These are phyloP conservation scores for Zootoca vivipara DNA, from an alignment of 2,113 vertebrate species.

Conservation along the genomic window DNA sequence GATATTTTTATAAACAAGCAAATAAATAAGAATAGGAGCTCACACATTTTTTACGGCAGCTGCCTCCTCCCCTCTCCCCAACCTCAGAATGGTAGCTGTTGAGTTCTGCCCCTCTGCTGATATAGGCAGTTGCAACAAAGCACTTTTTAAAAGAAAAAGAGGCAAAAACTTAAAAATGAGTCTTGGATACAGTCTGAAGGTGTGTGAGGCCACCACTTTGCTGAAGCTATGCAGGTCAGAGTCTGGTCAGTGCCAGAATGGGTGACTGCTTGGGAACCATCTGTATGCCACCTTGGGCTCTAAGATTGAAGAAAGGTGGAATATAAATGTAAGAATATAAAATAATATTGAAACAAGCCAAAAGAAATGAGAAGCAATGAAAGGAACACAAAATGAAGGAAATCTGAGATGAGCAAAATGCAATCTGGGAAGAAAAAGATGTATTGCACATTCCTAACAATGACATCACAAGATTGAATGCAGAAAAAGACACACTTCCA, in stretches of 20 bases:
- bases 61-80: not conserved
- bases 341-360: not conserved
- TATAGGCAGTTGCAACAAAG: not conserved
- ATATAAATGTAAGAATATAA: not conserved
- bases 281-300: not conserved
- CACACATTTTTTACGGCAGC: no score
- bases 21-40: no score
- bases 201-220: not conserved
- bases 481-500: not conserved
- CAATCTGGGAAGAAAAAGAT: not conserved
- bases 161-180: not conserved
- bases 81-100: not conserved
- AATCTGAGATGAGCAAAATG: not conserved
- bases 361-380: not conserved
- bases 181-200: not conserved
- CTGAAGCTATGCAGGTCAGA: not conserved
- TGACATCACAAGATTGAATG: conserved; percentile 8
- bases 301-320: not conserved
- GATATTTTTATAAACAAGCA: no score
- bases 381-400: not conserved
- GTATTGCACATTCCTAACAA: not conserved
- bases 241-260: not conserved
- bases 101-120: not conserved
- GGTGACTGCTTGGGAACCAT: not conserved
- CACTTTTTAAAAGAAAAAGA: not conserved